phyloP scores from a whole-genome alignment of 2,888 invertebrate genomes.

The Cephalotes varians region DNA sequence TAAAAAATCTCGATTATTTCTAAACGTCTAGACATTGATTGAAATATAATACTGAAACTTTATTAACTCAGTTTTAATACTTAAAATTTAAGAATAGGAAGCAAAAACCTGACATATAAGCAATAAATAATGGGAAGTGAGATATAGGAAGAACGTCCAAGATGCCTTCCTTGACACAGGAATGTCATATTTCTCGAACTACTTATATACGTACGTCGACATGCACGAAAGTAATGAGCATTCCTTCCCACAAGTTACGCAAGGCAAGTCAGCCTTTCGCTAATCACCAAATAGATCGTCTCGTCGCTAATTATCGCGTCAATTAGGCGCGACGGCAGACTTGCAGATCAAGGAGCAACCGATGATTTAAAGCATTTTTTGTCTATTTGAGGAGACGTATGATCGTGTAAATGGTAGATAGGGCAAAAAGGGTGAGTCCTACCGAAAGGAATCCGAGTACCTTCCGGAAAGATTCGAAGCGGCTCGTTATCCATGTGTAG shows the following conservation, averaged over 20 bases:
- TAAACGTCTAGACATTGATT: not conserved
- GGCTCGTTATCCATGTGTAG: conserved; percentile 81
- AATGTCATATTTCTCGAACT: conserved; percentile 49
- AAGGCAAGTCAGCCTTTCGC: conserved; percentile 33
- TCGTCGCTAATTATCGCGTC: conserved; percentile 78
- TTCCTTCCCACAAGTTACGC: conserved; percentile 32
- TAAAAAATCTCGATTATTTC: conserved; percentile 10
- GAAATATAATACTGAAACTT: not conserved
- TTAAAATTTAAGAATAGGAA: not conserved
- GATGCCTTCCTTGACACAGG: conserved; percentile 12
- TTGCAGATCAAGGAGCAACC: conserved; percentile 72
- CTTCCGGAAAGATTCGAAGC: conserved; percentile 73
- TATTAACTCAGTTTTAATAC: not conserved
- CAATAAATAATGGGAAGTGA: conserved; percentile 5
- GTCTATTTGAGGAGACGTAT: conserved; percentile 20
- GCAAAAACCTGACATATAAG: not conserved
- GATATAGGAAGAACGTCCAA: conserved; percentile 2
- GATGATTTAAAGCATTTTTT: conserved; percentile 72
- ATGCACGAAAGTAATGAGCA: conserved; percentile 39
- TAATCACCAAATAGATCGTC: conserved; percentile 66
- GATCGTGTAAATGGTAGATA: not conserved
- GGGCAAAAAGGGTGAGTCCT: not conserved
- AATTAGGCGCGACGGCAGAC: conserved; percentile 78
- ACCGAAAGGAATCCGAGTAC: conserved; percentile 8
- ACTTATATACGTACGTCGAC: conserved; percentile 19